These are phyloP conservation scores for Archilochus colubris DNA, from an alignment of 2,113 vertebrate genomes.

Conservation along the genomic window DNA sequence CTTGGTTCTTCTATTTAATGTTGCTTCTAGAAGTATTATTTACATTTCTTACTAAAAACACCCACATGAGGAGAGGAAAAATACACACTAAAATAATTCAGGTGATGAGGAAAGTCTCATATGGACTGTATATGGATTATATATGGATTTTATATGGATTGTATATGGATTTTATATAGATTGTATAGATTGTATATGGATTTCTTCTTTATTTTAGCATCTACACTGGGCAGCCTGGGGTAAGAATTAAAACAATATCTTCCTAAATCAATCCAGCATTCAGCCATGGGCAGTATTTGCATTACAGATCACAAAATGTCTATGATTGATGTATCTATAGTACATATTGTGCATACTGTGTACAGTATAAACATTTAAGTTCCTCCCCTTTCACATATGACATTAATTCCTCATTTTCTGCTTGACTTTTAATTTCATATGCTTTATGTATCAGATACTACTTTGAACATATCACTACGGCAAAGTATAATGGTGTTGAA, in stretches of 20 bases:
- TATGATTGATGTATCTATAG: background rate
- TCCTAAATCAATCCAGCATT: background rate
- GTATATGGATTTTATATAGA: too few relatives aligned
- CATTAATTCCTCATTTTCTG: background rate
- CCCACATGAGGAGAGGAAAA: too few relatives aligned
- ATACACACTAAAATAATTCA: too few relatives aligned
- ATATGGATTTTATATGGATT: too few relatives aligned
- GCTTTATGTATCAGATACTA: background rate
- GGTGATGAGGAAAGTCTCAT: too few relatives aligned
- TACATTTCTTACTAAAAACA: background rate
- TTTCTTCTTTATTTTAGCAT: background rate
- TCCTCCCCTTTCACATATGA: background rate
- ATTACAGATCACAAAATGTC: background rate
- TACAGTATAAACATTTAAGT: background rate
- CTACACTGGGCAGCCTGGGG: background rate
- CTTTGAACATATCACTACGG: background rate
- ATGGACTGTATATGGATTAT: too few relatives aligned
- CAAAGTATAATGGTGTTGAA: background rate
- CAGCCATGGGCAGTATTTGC: background rate
- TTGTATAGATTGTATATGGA: background rate
- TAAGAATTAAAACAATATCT: background rate
- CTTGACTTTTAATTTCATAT: background rate
- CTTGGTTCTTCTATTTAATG: background rate
- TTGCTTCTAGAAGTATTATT: background rate
- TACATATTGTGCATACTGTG: background rate